Evolutionary conservation across 2,888 invertebrate genomes (phyloP).

Genomic region (Ormia ochracea): DNA sequence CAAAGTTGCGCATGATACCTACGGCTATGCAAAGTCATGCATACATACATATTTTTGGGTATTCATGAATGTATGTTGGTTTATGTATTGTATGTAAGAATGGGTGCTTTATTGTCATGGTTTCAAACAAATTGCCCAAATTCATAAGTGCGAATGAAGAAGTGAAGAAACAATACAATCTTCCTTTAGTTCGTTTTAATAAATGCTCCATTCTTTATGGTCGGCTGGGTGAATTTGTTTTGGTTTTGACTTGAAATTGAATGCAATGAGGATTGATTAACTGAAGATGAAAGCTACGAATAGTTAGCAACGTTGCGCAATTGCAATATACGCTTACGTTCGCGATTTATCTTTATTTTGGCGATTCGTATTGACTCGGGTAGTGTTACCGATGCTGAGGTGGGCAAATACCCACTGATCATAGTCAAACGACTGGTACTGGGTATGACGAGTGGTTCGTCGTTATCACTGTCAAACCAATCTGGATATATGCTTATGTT

Average conservation of each 20-base stretch:
- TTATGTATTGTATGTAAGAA: slow-evolving; percentile 10
- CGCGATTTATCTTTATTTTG: slow-evolving; percentile 73
- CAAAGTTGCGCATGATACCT: slow-evolving; percentile 42
- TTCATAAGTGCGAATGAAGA: neutral
- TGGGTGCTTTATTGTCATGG: slow-evolving; percentile 57
- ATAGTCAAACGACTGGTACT: slow-evolving; percentile 68
- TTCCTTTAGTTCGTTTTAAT: neutral
- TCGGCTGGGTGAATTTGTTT: neutral
- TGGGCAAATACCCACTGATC: slow-evolving; percentile 71
- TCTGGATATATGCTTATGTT: slow-evolving; percentile 73
- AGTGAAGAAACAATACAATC: neutral
- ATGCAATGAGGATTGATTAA: slow-evolving; percentile 5
- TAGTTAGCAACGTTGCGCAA: slow-evolving; percentile 63
- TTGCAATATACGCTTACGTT: slow-evolving; percentile 67
- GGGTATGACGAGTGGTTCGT: slow-evolving; percentile 49
- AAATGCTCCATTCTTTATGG: neutral
- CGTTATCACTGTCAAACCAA: slow-evolving; percentile 66
- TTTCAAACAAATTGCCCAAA: slow-evolving; percentile 21
- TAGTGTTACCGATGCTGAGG: slow-evolving; percentile 70
- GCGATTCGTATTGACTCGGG: slow-evolving; percentile 74
- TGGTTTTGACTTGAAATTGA: slow-evolving; percentile 13
- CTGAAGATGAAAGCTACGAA: slow-evolving; percentile 65
- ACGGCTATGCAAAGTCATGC: slow-evolving; percentile 3
- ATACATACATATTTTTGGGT: neutral
- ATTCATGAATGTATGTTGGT: neutral